phyloP scores from a whole-genome alignment of 2,888 invertebrate genomes.

The Nudaria mundana region DNA sequence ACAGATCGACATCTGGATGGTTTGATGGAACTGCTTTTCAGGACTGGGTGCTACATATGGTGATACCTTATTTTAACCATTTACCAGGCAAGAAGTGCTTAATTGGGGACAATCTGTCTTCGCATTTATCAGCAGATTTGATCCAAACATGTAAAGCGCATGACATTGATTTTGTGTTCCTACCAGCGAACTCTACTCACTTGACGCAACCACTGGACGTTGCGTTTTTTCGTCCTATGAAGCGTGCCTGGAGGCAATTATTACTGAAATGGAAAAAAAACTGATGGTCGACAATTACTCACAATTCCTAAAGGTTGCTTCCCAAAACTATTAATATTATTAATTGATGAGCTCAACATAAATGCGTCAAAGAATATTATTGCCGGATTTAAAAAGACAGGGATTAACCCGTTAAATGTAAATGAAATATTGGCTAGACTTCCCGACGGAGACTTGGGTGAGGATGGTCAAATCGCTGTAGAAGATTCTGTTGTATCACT shows the following conservation, averaged over 20 bases:
- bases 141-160: not conserved
- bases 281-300: not conserved
- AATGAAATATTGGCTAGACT: not conserved
- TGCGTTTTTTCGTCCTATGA: not conserved
- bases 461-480: no score
- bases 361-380: no score
- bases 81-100: not conserved
- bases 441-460: no score
- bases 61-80: not conserved
- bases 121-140: not conserved
- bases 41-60: not conserved
- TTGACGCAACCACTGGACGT: constrained; percentile 1
- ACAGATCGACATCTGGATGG: not conserved
- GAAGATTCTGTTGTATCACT: no score
- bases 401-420: not conserved
- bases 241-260: not conserved
- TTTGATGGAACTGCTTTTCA: not conserved
- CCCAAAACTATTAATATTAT: not conserved
- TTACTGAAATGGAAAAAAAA: not conserved
- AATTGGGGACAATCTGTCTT: not conserved
- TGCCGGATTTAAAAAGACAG: not conserved
- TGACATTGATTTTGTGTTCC: not conserved
- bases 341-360: no score
- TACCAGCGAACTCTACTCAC: not conserved
- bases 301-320: not conserved